phyloP scores from a whole-genome alignment of 1,140 invertebrate genomes.

The Diorhabda carinulata region DNA sequence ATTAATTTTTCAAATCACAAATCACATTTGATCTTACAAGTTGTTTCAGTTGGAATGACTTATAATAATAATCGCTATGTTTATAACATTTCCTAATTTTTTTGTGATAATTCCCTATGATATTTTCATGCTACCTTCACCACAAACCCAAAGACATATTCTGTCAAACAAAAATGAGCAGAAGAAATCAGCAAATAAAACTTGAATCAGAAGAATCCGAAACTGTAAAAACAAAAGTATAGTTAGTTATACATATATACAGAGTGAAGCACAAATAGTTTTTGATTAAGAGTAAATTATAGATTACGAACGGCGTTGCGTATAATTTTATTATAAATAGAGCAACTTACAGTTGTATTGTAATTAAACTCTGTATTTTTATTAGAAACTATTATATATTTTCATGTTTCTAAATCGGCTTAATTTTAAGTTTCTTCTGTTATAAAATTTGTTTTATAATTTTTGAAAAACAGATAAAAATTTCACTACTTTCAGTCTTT shows the following conservation, averaged over 20 bases:
- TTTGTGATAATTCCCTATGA: conserved; percentile 23
- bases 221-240: conserved; percentile 68
- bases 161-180: conserved; percentile 81
- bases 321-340: too few relatives aligned
- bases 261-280: too few relatives aligned
- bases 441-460: too few relatives aligned
- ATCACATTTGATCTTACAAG: conserved; percentile 14
- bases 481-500: too few relatives aligned
- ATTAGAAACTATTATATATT: too few relatives aligned
- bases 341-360: too few relatives aligned
- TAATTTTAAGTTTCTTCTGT: too few relatives aligned
- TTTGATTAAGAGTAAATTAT: too few relatives aligned
- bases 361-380: too few relatives aligned
- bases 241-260: neutral
- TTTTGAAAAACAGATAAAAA: too few relatives aligned
- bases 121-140: conserved; percentile 33
- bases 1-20: conserved; percentile 7
- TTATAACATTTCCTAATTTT: conserved; percentile 4
- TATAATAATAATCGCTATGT: conserved; percentile 18
- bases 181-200: conserved; percentile 78
- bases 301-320: too few relatives aligned
- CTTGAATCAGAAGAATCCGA: conserved; percentile 71
- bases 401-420: too few relatives aligned
- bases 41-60: conserved; percentile 22
- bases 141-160: conserved; percentile 82